Evolutionary conservation across 1,140 invertebrate species (phyloP), one percentile per base, ranked within the genome.

Genomic region (Neodiprion virginianus): DNA sequence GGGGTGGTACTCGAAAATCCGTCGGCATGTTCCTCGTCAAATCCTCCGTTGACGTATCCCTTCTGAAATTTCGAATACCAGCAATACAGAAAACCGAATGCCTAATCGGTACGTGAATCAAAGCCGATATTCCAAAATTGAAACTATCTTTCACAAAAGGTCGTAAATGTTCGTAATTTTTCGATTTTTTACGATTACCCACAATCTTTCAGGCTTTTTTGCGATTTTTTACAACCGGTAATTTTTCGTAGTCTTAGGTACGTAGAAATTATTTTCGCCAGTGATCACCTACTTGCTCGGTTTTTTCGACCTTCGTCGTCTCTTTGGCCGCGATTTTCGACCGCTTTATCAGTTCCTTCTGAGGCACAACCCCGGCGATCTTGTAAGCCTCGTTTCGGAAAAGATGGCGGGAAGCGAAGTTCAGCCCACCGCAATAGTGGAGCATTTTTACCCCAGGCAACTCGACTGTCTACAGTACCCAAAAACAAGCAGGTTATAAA

Each of bases 391-490:
- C 86, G 1, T 89, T 83, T 49, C 91, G 89, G 82, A 95, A 95
- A 69, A 90, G 86, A 68, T 92, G 91, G 72, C 91, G 90, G 21
- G 92, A 93, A 5, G 93, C 93, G 85, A 95, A 96, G 88, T 95
- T 95, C 8, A 96, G 82, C 0, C 93, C 92, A 1, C 94, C 94
- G 76, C 92, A 92, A 83, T 94, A 95, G 78, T 94, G 93, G 81
- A 95, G 92, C 68, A 96, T 95, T 83, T 94, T 94, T 8, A 95
- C 90, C 1, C 92, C 91, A 3, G 91, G 89, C 40, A 94, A 88
- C 82, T 94, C 92, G 77, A 91, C 86, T 0, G 92, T 92, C 93
- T 95, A 79, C 2, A 5, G 28, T 40, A 5, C 1, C 1, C 28
- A 40, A 40, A 40, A 49, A 87, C 86, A 75, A 76, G 77, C 71